A percentile compares a stretch with the other conserved stretches of the same genome.
phyloP scores from a whole-genome alignment of 2,888 invertebrate species.

The Pemphredon lugubris region DNA sequence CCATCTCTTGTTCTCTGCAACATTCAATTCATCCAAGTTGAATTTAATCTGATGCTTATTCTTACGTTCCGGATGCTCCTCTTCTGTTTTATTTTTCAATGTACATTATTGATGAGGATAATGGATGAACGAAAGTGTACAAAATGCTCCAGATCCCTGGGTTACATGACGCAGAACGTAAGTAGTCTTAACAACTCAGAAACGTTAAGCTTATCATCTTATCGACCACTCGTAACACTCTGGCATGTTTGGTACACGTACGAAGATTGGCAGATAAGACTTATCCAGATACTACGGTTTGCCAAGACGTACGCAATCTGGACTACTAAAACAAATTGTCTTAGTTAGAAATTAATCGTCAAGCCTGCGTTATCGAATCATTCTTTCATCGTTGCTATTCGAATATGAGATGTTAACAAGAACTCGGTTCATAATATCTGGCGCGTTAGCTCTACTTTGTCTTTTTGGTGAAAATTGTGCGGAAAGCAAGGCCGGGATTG shows the following conservation, averaged over 20 bases:
- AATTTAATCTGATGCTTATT: no score
- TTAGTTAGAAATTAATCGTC: no score
- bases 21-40: no score
- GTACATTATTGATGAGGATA: no score
- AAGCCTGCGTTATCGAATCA: not conserved
- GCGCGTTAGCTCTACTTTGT: constrained; percentile 8
- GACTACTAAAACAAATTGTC: not conserved
- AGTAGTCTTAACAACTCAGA: not conserved
- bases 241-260: constrained; percentile 19
- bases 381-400: not conserved
- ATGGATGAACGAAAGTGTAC: no score
- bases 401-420: constrained; percentile 65
- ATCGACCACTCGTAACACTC: constrained; percentile 40
- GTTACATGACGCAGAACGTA: no score
- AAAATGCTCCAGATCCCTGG: no score
- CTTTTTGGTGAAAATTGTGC: constrained; percentile 5
- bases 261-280: constrained; percentile 64
- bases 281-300: constrained; percentile 25
- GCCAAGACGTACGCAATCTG: not conserved
- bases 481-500: constrained; percentile 8
- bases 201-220: constrained; percentile 43
- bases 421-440: constrained; percentile 14
- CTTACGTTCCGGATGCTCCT: no score
- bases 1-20: constrained; percentile 71
- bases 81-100: no score